A percentile compares a stretch with the other conserved stretches of the same genome.
Evolutionary conservation across 37 sponge, comb jelly and placozoan genomes (phyloP).

Genomic region (Agelas oroides): DNA sequence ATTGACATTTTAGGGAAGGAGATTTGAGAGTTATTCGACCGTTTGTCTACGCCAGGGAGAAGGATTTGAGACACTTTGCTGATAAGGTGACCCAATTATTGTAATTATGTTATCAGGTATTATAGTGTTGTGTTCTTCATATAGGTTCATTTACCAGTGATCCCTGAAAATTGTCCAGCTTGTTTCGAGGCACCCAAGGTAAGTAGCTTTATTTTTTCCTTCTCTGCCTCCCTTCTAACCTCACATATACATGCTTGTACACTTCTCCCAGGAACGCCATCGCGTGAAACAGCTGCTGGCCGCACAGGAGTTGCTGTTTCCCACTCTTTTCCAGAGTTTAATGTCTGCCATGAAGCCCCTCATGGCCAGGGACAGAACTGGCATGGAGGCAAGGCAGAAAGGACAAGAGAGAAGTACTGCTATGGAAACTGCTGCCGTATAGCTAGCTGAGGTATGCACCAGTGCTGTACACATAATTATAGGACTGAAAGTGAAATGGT

Average conservation of each 20-base stretch:
- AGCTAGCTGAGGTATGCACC: no score
- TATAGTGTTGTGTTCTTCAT: constrained; percentile 7
- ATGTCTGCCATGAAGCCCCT: constrained; percentile 85
- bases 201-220: not conserved
- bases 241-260: no score
- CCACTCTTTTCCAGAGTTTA: constrained; percentile 77
- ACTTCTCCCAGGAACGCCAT: constrained; percentile 75
- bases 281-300: constrained; percentile 92
- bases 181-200: constrained; percentile 96
- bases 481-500: no score
- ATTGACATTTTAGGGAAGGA: constrained; percentile 78
- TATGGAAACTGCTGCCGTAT: no score
- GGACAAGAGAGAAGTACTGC: no score
- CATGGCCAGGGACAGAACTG: constrained; percentile 29
- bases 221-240: no score
- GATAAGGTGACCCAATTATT: constrained; percentile 33
- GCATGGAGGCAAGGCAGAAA: no score
- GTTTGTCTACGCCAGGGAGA: constrained; percentile 89
- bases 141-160: constrained; percentile 78
- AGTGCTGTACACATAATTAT: no score
- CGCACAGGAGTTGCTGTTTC: constrained; percentile 88
- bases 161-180: constrained; percentile 96
- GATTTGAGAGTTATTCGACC: constrained; percentile 94
- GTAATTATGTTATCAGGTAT: no score
- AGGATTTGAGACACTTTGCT: constrained; percentile 85